Evolutionary conservation across 2,888 invertebrate genomes (phyloP).

Genomic region (Lomographa bimaculata): DNA sequence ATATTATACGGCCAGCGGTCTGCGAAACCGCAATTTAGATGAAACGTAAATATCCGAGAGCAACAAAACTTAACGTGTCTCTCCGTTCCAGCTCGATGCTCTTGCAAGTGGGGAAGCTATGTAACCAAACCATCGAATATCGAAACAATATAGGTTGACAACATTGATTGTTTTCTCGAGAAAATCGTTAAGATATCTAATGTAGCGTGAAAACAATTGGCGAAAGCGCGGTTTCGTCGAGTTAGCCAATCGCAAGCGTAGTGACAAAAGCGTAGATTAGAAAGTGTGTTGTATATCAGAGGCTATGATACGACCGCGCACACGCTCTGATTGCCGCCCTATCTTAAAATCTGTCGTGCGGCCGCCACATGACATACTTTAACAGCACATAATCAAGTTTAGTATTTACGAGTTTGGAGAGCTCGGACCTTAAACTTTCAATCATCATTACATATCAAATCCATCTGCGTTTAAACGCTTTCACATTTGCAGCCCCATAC

Average conservation of each 20-base stretch:
- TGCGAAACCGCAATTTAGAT: conserved; percentile 66
- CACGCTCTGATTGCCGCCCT: conserved; percentile 81
- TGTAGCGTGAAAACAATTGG: conserved; percentile 82
- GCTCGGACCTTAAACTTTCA: too few relatives aligned
- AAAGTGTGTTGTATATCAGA: conserved; percentile 80
- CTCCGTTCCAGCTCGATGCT: conserved; percentile 29
- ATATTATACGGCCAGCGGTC: conserved; percentile 53
- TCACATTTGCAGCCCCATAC: too few relatives aligned
- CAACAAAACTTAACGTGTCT: conserved; percentile 26
- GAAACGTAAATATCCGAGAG: conserved; percentile 32
- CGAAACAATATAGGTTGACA: too few relatives aligned
- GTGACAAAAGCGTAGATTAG: conserved; percentile 82
- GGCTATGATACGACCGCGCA: conserved; percentile 69
- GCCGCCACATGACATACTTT: conserved; percentile 31
- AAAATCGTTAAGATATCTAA: conserved; percentile 68
- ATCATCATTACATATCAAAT: too few relatives aligned
- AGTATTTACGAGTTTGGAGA: too few relatives aligned
- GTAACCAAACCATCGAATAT: conserved; percentile 48
- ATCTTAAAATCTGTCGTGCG: conserved; percentile 77
- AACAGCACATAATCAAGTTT: conserved; percentile 8
- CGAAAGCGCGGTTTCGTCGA: conserved; percentile 75
- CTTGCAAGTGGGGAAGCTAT: too few relatives aligned
- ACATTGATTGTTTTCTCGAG: conserved; percentile 57
- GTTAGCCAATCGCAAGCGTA: conserved; percentile 74
- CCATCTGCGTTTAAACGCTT: too few relatives aligned